Conservation (phyloP, 2,797 vertebrate species). For the Fundulus diaphanus region DNA sequence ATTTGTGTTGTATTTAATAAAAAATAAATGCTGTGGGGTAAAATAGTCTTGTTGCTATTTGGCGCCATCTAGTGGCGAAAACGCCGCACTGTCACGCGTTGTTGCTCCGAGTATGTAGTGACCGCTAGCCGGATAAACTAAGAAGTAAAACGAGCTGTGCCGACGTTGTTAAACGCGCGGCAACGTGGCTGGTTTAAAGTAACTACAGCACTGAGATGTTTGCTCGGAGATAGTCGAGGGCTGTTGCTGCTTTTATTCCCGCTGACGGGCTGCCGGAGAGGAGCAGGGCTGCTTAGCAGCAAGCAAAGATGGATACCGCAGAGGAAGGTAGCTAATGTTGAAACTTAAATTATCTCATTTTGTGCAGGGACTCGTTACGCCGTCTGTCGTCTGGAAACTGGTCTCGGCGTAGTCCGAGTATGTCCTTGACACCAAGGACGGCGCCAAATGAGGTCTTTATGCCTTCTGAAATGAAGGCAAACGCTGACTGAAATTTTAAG, state of each 20-base stretch:
- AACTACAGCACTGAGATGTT: slow-evolving; percentile 40
- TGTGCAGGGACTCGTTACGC: not conserved
- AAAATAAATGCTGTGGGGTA: not conserved
- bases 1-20: not conserved
- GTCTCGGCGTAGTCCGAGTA: accelerated
- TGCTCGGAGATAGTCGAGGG: slow-evolving; percentile 32
- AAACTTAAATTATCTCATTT: slow-evolving; percentile 27
- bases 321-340: slow-evolving; percentile 87
- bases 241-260: slow-evolving; percentile 14
- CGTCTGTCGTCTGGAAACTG: not conserved
- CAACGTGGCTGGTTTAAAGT: not conserved
- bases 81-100: not conserved
- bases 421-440: accelerated
- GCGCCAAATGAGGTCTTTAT: accelerated
- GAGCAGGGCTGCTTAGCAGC: slow-evolving; percentile 55
- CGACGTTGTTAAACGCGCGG: not conserved
- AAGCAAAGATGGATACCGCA: slow-evolving; percentile 91
- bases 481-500: not conserved
- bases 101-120: slow-evolving; percentile 1
- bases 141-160: slow-evolving; percentile 4
- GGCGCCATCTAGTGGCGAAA: slow-evolving; percentile 51
- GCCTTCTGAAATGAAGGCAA: not conserved
- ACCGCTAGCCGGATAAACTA: slow-evolving; percentile 4
- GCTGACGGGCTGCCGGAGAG: slow-evolving; percentile 35
- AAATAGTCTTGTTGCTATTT: not conserved